phyloP scores from a whole-genome alignment of 2,888 invertebrate genomes.

The Heliconius ismenius region DNA sequence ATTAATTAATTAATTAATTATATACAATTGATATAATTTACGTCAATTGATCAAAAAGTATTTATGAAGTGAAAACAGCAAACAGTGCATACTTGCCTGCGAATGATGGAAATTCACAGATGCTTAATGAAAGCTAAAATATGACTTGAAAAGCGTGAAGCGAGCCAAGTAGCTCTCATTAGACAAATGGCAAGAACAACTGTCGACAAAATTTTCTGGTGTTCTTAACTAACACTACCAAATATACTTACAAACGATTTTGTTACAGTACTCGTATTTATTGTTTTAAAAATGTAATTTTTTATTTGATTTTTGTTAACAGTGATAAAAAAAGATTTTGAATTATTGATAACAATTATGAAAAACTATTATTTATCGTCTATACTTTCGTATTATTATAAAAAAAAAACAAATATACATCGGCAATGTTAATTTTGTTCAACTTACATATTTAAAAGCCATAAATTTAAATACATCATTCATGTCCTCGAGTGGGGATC shows the following conservation, averaged over 20 bases:
- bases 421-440: too few relatives aligned
- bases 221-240: background rate
- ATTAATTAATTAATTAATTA: too few relatives aligned
- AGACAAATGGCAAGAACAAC: constrained; percentile 16
- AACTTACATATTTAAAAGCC: too few relatives aligned
- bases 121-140: constrained; percentile 16
- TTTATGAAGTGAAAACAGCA: constrained; percentile 7
- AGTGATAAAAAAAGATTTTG: too few relatives aligned
- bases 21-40: too few relatives aligned
- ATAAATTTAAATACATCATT: too few relatives aligned
- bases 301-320: background rate
- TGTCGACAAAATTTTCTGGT: constrained; percentile 1
- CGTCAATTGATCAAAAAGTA: background rate
- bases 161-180: constrained; percentile 17
- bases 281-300: background rate
- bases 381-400: too few relatives aligned
- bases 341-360: too few relatives aligned
- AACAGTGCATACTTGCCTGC: constrained; percentile 1
- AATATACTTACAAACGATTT: background rate
- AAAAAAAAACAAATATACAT: too few relatives aligned
- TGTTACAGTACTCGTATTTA: background rate
- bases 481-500: too few relatives aligned
- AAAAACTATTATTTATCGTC: too few relatives aligned
- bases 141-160: constrained; percentile 11
- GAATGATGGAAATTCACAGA: constrained; percentile 22